phyloP scores from a whole-genome alignment of 2,797 vertebrate species.

The Graptemys geographica region DNA sequence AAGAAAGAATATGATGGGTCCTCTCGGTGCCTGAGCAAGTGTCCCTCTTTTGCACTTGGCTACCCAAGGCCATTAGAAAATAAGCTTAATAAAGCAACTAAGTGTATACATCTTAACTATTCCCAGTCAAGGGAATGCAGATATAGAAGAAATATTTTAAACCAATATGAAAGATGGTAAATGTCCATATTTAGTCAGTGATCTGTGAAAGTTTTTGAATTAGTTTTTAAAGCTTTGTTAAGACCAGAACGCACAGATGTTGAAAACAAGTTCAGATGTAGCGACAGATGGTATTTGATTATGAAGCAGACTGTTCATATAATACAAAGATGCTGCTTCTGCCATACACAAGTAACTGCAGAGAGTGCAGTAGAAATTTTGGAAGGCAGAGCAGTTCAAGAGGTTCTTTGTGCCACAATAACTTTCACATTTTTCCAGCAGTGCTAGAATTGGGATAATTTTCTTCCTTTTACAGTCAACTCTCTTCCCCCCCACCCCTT shows the following conservation, averaged over 20 bases:
- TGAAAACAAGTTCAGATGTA: slow-evolving; percentile 99
- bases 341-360: slow-evolving; percentile 97
- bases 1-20: slow-evolving; percentile 85
- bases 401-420: slow-evolving; percentile 87
- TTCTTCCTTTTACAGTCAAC: slow-evolving; percentile 71
- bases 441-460: slow-evolving; percentile 81
- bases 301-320: slow-evolving; percentile 99
- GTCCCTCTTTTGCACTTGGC: slow-evolving; percentile 89
- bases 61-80: slow-evolving; percentile 88
- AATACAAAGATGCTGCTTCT: slow-evolving; percentile 99
- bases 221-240: slow-evolving; percentile 99
- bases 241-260: slow-evolving; percentile 98
- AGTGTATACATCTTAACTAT: slow-evolving; percentile 79
- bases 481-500: neutral
- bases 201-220: slow-evolving; percentile 97
- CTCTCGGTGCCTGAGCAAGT: slow-evolving; percentile 86
- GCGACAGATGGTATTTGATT: slow-evolving; percentile 99
- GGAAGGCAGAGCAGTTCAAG: slow-evolving; percentile 86
- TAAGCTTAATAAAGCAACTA: slow-evolving; percentile 85
- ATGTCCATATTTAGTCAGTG: slow-evolving; percentile 90
- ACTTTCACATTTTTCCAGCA: slow-evolving; percentile 84
- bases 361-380: slow-evolving; percentile 86
- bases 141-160: slow-evolving; percentile 87
- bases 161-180: slow-evolving; percentile 87
- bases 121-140: slow-evolving; percentile 85